These are phyloP conservation scores for Gortyna flavago DNA, from an alignment of 2,888 invertebrate species.

Conservation along the genomic window DNA sequence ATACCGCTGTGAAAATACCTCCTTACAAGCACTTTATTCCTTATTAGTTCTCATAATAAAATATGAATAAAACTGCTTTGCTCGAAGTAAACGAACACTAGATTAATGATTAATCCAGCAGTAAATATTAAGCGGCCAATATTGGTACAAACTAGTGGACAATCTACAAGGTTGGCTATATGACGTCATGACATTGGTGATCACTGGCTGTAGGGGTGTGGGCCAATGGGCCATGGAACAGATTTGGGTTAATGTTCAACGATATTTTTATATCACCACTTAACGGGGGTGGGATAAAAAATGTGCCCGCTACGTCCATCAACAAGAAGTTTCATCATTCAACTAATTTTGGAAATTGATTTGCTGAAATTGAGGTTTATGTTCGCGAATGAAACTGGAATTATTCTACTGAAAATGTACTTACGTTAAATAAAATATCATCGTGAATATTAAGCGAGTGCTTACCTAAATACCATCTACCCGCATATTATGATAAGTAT, in stretches of 20 bases:
- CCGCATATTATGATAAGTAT: constrained; percentile 15
- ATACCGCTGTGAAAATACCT: neutral
- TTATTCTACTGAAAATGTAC: constrained; percentile 8
- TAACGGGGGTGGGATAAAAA: constrained; percentile 46
- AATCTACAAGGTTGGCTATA: constrained; percentile 43
- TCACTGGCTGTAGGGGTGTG: constrained; percentile 59
- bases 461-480: constrained; percentile 8
- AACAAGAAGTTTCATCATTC: constrained; percentile 44
- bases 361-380: constrained; percentile 29
- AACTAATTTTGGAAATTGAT: constrained; percentile 49
- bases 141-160: constrained; percentile 36
- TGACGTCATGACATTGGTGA: constrained; percentile 64
- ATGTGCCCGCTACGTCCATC: constrained; percentile 30
- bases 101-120: constrained; percentile 42
- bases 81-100: constrained; percentile 8
- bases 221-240: constrained; percentile 51
- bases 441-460: neutral
- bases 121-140: constrained; percentile 49
- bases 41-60: constrained; percentile 3
- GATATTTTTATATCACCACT: constrained; percentile 58
- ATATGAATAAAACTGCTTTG: constrained; percentile 25
- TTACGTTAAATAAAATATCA: constrained; percentile 13
- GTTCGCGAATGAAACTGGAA: constrained; percentile 3
- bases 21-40: constrained; percentile 1
- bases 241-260: constrained; percentile 64